Base-by-base conservation (phyloP, 2,797 vertebrate genomes). In the Protonibea diacanthus region DNA sequence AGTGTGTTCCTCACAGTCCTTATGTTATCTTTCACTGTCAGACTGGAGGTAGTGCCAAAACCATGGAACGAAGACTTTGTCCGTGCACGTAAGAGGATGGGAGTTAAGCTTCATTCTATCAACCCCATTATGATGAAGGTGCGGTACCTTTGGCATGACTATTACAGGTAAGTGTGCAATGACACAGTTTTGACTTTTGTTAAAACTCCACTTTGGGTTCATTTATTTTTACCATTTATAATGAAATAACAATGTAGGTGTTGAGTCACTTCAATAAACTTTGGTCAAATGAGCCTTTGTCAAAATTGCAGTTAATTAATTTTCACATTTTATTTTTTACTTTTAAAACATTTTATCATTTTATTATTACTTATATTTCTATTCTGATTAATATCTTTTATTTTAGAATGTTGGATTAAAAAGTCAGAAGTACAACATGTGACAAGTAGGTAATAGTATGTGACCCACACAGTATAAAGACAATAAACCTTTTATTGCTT, bases 1-100 rank as follows among this genome's bases (percentile, higher is more conserved):
- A 18, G 6, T 29, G 0, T 66, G n/a, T 52, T 61, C 5, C 33
- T 61, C 15, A 64, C 2, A 21, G 2, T 56, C 14, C 9, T 8
- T 33, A 4, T 83, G 2, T 48, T 56, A 5, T 72, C 3, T 53
- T 72, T 87, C 5, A 42, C 48, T 85, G 87, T 86, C 82, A 99
- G 97, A 84, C 33, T 97, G 80, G 78, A 94, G 64, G 56, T 94
- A 2, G 80, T 96, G 73, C 96, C 96, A 80, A 97, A 98, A 85
- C 95, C 95, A 14, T 98, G 97, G 97, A 95, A 94, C 23, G 93
- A 91, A 71, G 94, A 95, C 6, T 97, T 96, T 86, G 25, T 95
- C 15, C 74, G 88, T 52, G 94, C 96, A 0, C 64, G 56, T 15
- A 91, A 81, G 71, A 94, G 78, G 29, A 94, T 98, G 56, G 92